These are phyloP conservation scores for Etheostoma cragini DNA, from an alignment of 2,113 vertebrate genomes.

Conservation along the genomic window DNA sequence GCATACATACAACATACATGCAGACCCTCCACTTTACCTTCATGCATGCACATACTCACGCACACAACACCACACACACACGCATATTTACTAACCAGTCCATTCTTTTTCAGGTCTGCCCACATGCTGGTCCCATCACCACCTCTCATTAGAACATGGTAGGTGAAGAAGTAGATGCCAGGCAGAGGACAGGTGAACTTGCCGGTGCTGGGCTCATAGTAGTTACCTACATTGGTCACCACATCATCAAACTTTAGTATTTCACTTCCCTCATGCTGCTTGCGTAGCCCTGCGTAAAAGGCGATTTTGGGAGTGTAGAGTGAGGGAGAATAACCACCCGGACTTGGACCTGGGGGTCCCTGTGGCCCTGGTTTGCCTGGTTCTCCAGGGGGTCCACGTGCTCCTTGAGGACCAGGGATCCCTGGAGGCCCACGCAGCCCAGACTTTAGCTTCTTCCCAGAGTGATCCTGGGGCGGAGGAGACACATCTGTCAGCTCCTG, in stretches of 20 bases:
- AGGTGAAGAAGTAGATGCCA: conserved; percentile 98
- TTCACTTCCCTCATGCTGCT: conserved; percentile 94
- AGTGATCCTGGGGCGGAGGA: conserved; percentile 88
- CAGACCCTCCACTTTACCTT: conserved; percentile 18
- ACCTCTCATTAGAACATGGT: conserved; percentile 98
- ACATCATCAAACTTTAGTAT: conserved; percentile 97
- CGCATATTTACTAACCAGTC: conserved; percentile 86
- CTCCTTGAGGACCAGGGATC: conserved; percentile 86
- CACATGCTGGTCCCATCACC: conserved; percentile 97
- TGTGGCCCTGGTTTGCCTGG: conserved; percentile 92
- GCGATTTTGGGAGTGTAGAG: conserved; percentile 95
- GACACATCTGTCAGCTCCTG: conserved; percentile 86
- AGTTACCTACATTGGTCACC: conserved; percentile 97
- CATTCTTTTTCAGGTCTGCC: conserved; percentile 96
- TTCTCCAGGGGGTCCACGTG: conserved; percentile 90
- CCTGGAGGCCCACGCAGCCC: conserved; percentile 90
- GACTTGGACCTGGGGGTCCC: conserved; percentile 90
- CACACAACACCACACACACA: not conserved
- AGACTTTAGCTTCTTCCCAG: conserved; percentile 88
- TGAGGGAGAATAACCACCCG: conserved; percentile 90
- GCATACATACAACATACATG: conserved; percentile 43
- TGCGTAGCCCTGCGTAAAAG: conserved; percentile 94
- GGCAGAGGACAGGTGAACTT: conserved; percentile 97
- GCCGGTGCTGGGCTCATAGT: conserved; percentile 95
- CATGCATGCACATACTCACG: conserved; percentile 13